Base-by-base conservation (phyloP, 2,888 invertebrate genomes). In the Himalopsyche kuldschensis region DNA sequence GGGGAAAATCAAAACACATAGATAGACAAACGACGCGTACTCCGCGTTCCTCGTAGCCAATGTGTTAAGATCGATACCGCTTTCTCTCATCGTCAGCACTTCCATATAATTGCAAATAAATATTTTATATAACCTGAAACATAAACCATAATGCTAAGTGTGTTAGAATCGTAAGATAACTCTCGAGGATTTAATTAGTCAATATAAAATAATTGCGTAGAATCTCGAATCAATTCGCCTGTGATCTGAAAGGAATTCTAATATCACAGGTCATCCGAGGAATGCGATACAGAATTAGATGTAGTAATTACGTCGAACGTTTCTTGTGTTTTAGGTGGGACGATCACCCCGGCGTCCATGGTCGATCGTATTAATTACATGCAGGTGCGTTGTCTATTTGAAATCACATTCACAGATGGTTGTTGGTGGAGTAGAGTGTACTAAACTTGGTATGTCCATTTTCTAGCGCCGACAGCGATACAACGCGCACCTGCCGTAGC, bases 341-440 rank as follows among this genome's bases (percentile, higher is more conserved):
- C 55, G 55, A 55, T 55, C 55, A 55, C 55, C 55, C 55, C 55
- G 55, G 55, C 55, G 20, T 55, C 55, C 55, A 55, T 4, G 20
- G n/a, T 55, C 24, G 55, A 55, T 55, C 55, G n/a, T 77, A 78
- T 83, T 83, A 83, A 83, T 83, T 83, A 83, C 83, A 69, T 80
- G 83, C 83, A 83, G 83, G 83, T 83, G 83, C 80, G 79, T 80
- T 83, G 78, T 82, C 24, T 35, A 77, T 31, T 77, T 77, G 77
- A 77, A 77, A 77, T 77, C 77, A 77, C 77, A 77, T 20, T 77
- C 77, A 77, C 41, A 77, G 77, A 77, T 24, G 24, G 24, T 77
- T 41, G 32, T 20, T 17, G 35, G 41, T 41, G 77, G 41, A 15
- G 41, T 32, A 20, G 32, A 35, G 41, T 35, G 35, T 20, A 24